Evolutionary conservation across 1,140 invertebrate species (phyloP), one percentile per base, ranked within the genome.

Genomic region (Rhopalosiphum maidis): DNA sequence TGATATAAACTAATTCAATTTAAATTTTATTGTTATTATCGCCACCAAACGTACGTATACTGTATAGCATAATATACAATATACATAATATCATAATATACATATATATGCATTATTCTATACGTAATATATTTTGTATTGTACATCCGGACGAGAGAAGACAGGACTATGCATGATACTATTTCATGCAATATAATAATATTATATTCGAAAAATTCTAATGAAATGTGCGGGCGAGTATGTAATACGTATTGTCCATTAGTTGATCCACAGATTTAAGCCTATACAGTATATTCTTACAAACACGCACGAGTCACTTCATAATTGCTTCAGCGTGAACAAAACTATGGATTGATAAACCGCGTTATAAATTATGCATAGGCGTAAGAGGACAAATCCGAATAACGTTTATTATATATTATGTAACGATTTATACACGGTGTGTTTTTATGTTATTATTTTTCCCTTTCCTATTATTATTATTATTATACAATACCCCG

Each of bases 21-120:
- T 90, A 90, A 60, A 90, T 90, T 90, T 90, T 90, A 90, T 90
- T 90, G 89, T 90, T 90, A 90, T 90, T 90, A 68, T 90, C 41
- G 37, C 43, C 41, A n/a, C 35, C 22, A 30, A 48, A 55, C 48
- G 87, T 51, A 37, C 9, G 22, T 46, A 46, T 46, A 88, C 46
- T 89, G 37, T 37, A 88, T 9, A 83, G 35, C 4, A 43, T 11
- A n/a, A 46, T 9, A 51, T 51, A 87, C 30, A 15, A 37, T 51
- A 89, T 23, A 54, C n/a, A 89, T 54, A 54, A 88, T 15, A 46
- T n/a, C 25, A 35, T 88, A 21, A 89, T 37, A 55, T 21, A 35
- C 5, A 51, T 51, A 88, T 22, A 54, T 54, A 51, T 60, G 30
- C 30, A 30, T 82, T 82, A 35, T 82, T 37, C n/a, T 18, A 5